phyloP scores from a whole-genome alignment of 2,113 vertebrate genomes.

The Thalassoma bifasciatum region DNA sequence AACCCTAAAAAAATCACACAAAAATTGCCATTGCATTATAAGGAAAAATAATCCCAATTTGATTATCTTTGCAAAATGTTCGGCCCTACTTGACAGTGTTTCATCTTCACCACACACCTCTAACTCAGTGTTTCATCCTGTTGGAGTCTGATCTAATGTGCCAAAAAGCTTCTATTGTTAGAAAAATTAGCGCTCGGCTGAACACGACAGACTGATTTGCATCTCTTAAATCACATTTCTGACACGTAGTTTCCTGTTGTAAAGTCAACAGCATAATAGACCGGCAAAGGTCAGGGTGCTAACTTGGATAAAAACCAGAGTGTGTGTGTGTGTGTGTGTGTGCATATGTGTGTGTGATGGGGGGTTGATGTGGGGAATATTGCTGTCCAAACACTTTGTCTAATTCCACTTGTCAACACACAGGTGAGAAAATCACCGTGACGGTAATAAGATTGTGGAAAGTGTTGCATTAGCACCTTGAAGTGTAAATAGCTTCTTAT shows the following conservation, averaged over 20 bases:
- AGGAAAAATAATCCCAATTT: too few relatives aligned
- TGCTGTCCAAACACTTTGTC: conserved; percentile 59
- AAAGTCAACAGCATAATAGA: conserved; percentile 48
- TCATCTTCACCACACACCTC: accelerated
- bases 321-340: conserved; percentile 1
- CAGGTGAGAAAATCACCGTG: conserved; percentile 60
- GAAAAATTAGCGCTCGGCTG: background rate
- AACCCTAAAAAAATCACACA: too few relatives aligned
- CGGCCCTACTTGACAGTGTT: too few relatives aligned
- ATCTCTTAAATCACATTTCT: conserved; percentile 47
- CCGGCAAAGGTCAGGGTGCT: conserved; percentile 38
- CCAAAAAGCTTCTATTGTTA: conserved; percentile 10
- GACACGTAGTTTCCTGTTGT: conserved; percentile 41
- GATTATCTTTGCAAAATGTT: too few relatives aligned
- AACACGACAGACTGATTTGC: conserved; percentile 44
- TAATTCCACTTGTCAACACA: conserved; percentile 68
- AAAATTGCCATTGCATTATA: too few relatives aligned
- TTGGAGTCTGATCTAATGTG: background rate
- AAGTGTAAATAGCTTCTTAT: conserved; percentile 79
- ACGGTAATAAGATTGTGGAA: conserved; percentile 71
- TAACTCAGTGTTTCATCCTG: background rate
- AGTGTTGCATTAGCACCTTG: conserved; percentile 80
- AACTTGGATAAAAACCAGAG: background rate
- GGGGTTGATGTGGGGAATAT: conserved; percentile 20
- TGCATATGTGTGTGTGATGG: too few relatives aligned